Base-by-base conservation (phyloP, 2,888 invertebrate species). In the Agrochola macilenta region DNA sequence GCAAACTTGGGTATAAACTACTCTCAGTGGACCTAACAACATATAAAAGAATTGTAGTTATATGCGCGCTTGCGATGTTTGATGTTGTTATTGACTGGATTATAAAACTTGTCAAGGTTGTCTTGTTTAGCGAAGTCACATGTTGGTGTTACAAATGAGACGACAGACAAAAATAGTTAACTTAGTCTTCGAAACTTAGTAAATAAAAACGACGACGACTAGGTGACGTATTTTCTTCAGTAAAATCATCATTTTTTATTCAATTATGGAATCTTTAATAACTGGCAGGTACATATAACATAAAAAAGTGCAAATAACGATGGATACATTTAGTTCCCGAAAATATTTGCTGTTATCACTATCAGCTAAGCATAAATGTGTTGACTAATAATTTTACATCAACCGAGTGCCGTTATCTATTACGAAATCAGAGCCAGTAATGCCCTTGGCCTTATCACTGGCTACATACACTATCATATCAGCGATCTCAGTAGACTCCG, bases 381-480 rank as follows among this genome's bases (percentile, higher is more conserved):
- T n/a, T 30, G 5, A n/a, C 11, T 76, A 14, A 9, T 68, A 26
- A 43, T 12, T 69, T 73, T 69, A 81, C 60, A 60, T 39, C 9
- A 87, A 69, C 83, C 70, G 4, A 61, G 39, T 43, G 11, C 87
- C 87, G 69, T 87, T 88, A 87, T 88, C 87, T 3, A 88, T 79
- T 5, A 78, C 73, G 12, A 89, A 76, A 81, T 79, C 0, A 2
- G 91, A 88, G 4, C 93, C 91, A 26, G 92, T 93, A 1, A 92
- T 85, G n/a, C 90, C 88, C 63, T 74, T 90, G 8, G 92, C 91
- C 60, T 89, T 91, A 30, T 91, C 90, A 74, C 91, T 89, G 0
- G 92, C 90, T 30, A 92, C 49, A 69, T 86, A 91, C 26, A 88
- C 49, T 7, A 92, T 87, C 35, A 92, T 61, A 60, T 92, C 58